These are phyloP conservation scores for Chymomyza procnemis DNA, from an alignment of 2,888 invertebrate species.

Conservation along the genomic window DNA sequence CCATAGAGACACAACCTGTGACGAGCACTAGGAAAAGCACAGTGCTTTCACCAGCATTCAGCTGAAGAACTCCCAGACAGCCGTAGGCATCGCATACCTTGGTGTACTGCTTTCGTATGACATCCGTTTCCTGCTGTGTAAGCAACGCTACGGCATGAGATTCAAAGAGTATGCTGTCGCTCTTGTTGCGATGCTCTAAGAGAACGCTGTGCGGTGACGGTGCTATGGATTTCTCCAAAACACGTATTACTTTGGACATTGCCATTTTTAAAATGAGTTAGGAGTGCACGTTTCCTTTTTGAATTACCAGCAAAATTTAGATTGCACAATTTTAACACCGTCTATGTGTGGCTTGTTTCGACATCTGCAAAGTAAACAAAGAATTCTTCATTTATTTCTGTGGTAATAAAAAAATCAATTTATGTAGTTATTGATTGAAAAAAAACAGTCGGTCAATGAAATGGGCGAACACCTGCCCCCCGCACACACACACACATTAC, in stretches of 20 bases:
- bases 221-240: constrained; percentile 91
- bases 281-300: background rate
- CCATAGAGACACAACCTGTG: constrained; percentile 97
- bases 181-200: constrained; percentile 91
- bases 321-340: constrained; percentile 7
- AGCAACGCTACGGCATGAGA: constrained; percentile 90
- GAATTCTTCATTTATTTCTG: background rate
- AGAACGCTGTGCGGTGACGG: constrained; percentile 93
- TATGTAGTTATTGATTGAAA: background rate
- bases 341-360: constrained; percentile 33
- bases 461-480: background rate
- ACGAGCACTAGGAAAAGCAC: constrained; percentile 94
- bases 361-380: constrained; percentile 45
- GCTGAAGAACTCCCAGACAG: constrained; percentile 94
- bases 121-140: constrained; percentile 89
- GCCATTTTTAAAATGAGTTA: constrained; percentile 83
- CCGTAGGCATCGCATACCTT: constrained; percentile 97
- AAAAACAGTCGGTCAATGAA: background rate
- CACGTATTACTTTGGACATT: constrained; percentile 95
- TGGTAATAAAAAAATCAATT: background rate
- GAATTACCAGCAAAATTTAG: background rate
- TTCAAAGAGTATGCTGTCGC: constrained; percentile 93
- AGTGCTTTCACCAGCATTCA: constrained; percentile 90
- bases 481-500: constrained; percentile 5
- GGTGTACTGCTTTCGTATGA: constrained; percentile 91